Base-by-base conservation (phyloP, 2,797 vertebrate species). In the Crocidura indochinensis region DNA sequence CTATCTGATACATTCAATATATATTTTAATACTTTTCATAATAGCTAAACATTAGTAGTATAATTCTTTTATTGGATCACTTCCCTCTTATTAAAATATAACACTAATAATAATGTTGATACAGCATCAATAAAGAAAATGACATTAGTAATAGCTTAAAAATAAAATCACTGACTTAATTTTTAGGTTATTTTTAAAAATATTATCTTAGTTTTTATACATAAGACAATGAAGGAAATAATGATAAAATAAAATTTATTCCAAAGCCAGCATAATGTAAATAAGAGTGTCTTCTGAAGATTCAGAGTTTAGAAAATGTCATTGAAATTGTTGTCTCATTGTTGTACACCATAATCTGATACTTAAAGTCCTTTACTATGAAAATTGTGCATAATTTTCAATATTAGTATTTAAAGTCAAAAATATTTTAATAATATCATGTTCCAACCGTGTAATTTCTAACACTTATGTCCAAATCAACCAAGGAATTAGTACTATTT, bases 11-110 rank as follows among this genome's bases (percentile, higher is more conserved):
- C 0, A 6, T 60, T 79, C 17, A 95, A 75, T 53, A 64, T 88
- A 94, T 88, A 94, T 94, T 96, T 93, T 11, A 46, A 92, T 95
- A 94, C 69, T 84, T 73, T 97, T 91, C 72, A 93, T 83, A 80
- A 79, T 84, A 96, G 96, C 96, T 95, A 97, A 19, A 95, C 95
- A 95, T 94, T 95, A 94, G 96, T 71, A 96, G 71, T 88, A 75
- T 76, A 92, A 93, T 53, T 87, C 62, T 95, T 92, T 96, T 94
- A 78, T 91, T 93, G 96, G 87, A 87, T 90, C 62, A 31, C 92
- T 97, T 95, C 79, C 29, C 67, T 95, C 49, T 83, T 95, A 93
- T 95, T 96, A 95, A 94, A 93, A 93, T 86, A 27, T 69, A 87
- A 87, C 79, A 73, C 29, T 77, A 85, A 93, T 94, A 87, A 90